Evolutionary conservation across 2,113 vertebrate species (phyloP), one percentile per base, ranked within the genome.

Genomic region (Pelobates fuscus): DNA sequence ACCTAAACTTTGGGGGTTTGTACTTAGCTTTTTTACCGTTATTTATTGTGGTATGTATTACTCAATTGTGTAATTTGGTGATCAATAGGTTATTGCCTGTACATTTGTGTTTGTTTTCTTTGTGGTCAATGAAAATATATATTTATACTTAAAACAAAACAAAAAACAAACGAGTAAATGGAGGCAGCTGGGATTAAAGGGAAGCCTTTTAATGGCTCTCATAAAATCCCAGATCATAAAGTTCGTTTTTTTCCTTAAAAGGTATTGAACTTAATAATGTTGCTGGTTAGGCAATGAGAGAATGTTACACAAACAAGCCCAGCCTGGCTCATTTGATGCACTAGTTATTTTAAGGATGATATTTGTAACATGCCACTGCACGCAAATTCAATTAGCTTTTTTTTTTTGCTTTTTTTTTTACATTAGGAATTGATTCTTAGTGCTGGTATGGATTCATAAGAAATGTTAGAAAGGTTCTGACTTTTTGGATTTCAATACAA

Each of bases 211-310:
- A 41, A 55, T 54, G 52, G 15, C 24, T 74, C 49, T 61, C 30
- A 58, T 66, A 74, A 66, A 74, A 74, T 37, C 49, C 24, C 10
- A 4, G 71, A 27, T 8, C 62, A 55, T 21, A 29, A 24, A 21
- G 52, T 25, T 24, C 52, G 59, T 41, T 74, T 74, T 62, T 74
- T 32, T 27, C 71, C 71, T 74, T 74, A 74, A 74, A 74, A 74
- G 71, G 71, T 54, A 41, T 65, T 30, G 29, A 61, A 46, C 24
- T 23, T 73, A 18, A 26, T 60, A 62, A 25, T 52, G 58, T 24
- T 61, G 24, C 29, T 62, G 8, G 60, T 37, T 30, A n/a, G 44
- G 12, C 6, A 8, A 52, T 29, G 54, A 41, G 26, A 49, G 59
- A 2, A 37, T 41, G 11, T 44, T 63, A n/a, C 60, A 37, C 62